phyloP scores from a whole-genome alignment of 2,888 invertebrate genomes.

The Pterostichus madidus region DNA sequence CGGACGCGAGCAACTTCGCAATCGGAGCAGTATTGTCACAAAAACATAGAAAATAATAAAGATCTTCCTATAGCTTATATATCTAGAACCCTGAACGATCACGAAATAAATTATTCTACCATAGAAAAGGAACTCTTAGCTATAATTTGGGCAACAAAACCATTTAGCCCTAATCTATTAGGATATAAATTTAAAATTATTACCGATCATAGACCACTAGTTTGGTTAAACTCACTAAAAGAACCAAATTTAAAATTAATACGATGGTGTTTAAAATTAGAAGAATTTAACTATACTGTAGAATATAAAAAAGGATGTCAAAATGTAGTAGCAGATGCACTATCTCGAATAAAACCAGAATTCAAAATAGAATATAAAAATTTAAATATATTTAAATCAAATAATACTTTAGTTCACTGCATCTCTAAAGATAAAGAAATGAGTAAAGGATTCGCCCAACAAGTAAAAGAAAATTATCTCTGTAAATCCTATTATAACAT shows the following conservation, averaged over 20 bases:
- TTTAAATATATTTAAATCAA: too few species aligned
- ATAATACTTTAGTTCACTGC: too few species aligned
- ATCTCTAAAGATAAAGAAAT: too few species aligned
- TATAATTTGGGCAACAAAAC: conserved; percentile 40
- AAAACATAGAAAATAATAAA: conserved; percentile 58
- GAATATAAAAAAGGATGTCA: conserved; percentile 19
- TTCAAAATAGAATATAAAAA: too few species aligned
- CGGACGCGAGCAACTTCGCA: conserved; percentile 71
- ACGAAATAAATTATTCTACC: conserved; percentile 68
- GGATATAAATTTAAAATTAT: conserved; percentile 72
- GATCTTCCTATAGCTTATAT: conserved; percentile 62
- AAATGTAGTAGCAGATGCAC: conserved; percentile 49
- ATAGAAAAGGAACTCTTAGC: conserved; percentile 70
- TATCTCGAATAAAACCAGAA: conserved; percentile 30
- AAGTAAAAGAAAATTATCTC: too few species aligned
- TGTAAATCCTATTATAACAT: too few species aligned
- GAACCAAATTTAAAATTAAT: conserved; percentile 72
- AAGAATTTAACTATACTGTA: conserved; percentile 69
- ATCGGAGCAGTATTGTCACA: conserved; percentile 65
- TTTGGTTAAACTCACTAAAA: conserved; percentile 73
- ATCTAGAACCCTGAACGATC: too few species aligned
- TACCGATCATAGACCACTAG: conserved; percentile 74
- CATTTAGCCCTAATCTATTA: conserved; percentile 70
- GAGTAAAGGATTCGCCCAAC: too few species aligned
- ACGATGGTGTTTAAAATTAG: conserved; percentile 68